phyloP scores from a whole-genome alignment of 2,797 vertebrate genomes.

The Brachyrhaphis roseni region DNA sequence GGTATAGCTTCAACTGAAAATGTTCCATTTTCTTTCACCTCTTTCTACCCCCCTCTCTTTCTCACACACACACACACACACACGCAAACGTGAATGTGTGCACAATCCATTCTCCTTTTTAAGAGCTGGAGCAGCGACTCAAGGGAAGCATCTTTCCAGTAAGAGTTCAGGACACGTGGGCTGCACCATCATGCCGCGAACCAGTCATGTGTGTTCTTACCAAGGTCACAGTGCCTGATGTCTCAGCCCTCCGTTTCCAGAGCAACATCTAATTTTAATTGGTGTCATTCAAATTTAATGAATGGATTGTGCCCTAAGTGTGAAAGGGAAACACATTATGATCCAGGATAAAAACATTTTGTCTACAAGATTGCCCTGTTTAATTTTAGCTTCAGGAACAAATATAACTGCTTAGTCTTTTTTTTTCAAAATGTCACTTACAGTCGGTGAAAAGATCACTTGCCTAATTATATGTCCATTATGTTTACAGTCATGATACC shows the following conservation, averaged over 20 bases:
- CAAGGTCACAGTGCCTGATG: conserved; percentile 55
- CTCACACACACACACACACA: conserved; percentile 2
- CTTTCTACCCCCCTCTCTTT: neutral
- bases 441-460: neutral
- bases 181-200: conserved; percentile 38
- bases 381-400: conserved; percentile 17
- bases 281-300: conserved; percentile 65
- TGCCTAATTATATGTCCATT: conserved; percentile 16
- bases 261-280: conserved; percentile 64
- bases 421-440: neutral
- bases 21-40: neutral
- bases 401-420: neutral
- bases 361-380: conserved; percentile 1
- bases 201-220: conserved; percentile 39
- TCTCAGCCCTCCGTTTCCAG: conserved; percentile 31
- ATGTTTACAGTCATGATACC: conserved; percentile 25
- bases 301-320: conserved; percentile 56
- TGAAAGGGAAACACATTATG: conserved; percentile 25
- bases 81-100: conserved; percentile 14
- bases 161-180: conserved; percentile 50
- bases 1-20: neutral
- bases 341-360: conserved; percentile 11
- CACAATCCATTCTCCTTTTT: conserved; percentile 29
- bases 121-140: conserved; percentile 37
- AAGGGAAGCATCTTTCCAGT: conserved; percentile 39